phyloP scores from a whole-genome alignment of 2,888 invertebrate genomes.

The Fragum fragum region DNA sequence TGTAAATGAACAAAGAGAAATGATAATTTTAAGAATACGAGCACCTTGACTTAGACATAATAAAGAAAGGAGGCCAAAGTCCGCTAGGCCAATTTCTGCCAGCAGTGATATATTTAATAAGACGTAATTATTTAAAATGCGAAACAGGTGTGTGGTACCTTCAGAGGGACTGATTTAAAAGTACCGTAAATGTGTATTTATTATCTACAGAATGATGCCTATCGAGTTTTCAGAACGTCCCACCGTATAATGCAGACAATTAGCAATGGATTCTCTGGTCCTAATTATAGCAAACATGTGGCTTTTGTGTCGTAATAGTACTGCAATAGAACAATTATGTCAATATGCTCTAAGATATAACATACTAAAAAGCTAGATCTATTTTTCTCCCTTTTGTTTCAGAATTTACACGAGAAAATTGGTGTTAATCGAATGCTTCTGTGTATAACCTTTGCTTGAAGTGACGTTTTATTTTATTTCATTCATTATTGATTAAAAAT shows the following conservation, averaged over 20 bases:
- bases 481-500: no score
- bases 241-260: not conserved
- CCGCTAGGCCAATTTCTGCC: not conserved
- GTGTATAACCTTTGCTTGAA: no score
- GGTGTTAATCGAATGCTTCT: no score
- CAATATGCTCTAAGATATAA: not conserved
- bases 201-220: not conserved
- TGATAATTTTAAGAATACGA: no score
- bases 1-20: no score
- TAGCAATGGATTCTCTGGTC: not conserved
- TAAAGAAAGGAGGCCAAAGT: constrained; percentile 6
- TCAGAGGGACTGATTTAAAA: not conserved
- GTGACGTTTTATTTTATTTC: no score
- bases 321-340: not conserved
- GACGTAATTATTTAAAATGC: not conserved
- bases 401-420: no score
- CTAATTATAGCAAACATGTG: not conserved
- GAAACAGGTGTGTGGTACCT: constrained; percentile 7
- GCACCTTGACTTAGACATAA: not conserved
- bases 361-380: not conserved
- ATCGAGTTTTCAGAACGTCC: not conserved
- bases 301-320: not conserved
- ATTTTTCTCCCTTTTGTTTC: no score
- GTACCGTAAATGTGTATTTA: not conserved
- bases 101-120: not conserved